phyloP scores from a whole-genome alignment of 2,888 invertebrate genomes.

The Lasioglossum villosulum region DNA sequence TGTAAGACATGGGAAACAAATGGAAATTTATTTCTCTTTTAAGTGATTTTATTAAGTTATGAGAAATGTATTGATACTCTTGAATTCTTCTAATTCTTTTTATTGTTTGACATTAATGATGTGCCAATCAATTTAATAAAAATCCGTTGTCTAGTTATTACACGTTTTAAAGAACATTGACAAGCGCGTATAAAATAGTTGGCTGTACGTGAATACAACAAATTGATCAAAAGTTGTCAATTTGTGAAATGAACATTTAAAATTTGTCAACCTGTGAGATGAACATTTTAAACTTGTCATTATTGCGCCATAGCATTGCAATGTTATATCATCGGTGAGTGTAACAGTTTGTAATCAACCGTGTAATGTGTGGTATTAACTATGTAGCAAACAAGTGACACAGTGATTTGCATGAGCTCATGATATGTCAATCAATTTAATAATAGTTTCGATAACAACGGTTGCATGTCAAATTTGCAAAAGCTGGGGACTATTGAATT shows the following conservation, averaged over 20 bases:
- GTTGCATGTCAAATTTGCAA: slow-evolving; percentile 37
- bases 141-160: too few species aligned
- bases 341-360: slow-evolving; percentile 2
- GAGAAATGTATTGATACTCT: too few species aligned
- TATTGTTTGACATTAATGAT: too few species aligned
- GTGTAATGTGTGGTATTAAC: slow-evolving; percentile 22
- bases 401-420: slow-evolving; percentile 35
- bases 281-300: background rate
- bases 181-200: background rate
- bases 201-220: background rate
- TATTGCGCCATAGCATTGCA: background rate
- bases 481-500: slow-evolving; percentile 23
- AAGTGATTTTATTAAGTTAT: too few species aligned
- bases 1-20: too few species aligned
- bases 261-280: background rate
- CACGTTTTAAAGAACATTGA: too few species aligned
- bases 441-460: slow-evolving; percentile 46
- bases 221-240: background rate
- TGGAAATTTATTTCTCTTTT: too few species aligned
- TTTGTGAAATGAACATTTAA: background rate
- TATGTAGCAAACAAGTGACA: slow-evolving; percentile 20
- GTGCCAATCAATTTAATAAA: too few species aligned
- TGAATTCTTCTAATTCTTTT: too few species aligned
- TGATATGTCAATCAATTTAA: slow-evolving; percentile 43
- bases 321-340: background rate